These are phyloP conservation scores for Nothobranchius kuhntae DNA, from an alignment of 2,113 vertebrate species.

Conservation along the genomic window DNA sequence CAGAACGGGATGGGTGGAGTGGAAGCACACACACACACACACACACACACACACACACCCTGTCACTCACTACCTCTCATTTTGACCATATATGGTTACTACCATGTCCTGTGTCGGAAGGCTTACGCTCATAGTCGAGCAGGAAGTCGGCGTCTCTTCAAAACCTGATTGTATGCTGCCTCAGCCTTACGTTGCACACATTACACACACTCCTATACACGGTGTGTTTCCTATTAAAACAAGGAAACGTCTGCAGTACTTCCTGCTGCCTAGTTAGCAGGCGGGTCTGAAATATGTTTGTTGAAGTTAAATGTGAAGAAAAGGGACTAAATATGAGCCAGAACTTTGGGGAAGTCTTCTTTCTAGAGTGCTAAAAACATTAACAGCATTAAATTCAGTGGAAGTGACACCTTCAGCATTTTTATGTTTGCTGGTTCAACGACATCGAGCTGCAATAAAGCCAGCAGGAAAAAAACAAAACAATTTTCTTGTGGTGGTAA, in stretches of 20 bases:
- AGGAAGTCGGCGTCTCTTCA: slow-evolving; percentile 65
- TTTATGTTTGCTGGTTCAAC: not conserved
- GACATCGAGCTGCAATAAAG: not conserved
- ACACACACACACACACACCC: slow-evolving; percentile 1
- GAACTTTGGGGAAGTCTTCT: not conserved
- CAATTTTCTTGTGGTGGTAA: slow-evolving; percentile 2
- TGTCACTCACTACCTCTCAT: slow-evolving; percentile 39
- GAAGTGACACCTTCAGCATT: not conserved
- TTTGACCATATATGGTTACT: slow-evolving; percentile 68
- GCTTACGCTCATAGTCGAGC: slow-evolving; percentile 42
- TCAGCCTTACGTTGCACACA: slow-evolving; percentile 9
- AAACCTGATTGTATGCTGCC: slow-evolving; percentile 2
- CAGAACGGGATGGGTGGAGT: slow-evolving; percentile 43
- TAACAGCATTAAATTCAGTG: not conserved
- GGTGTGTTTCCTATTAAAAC: not conserved
- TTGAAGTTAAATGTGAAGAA: not conserved
- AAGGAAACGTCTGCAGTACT: not conserved
- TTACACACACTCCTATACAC: not conserved
- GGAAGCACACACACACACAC: slow-evolving; percentile 13
- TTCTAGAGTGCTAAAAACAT: not conserved
- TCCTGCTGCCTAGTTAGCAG: not conserved
- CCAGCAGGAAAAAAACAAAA: not conserved
- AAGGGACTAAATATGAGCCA: not conserved
- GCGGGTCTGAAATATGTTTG: not conserved
- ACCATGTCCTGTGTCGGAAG: slow-evolving; percentile 42